Evolutionary conservation across 2,113 vertebrate species (phyloP).

Genomic region (Formicarius rufipectus): DNA sequence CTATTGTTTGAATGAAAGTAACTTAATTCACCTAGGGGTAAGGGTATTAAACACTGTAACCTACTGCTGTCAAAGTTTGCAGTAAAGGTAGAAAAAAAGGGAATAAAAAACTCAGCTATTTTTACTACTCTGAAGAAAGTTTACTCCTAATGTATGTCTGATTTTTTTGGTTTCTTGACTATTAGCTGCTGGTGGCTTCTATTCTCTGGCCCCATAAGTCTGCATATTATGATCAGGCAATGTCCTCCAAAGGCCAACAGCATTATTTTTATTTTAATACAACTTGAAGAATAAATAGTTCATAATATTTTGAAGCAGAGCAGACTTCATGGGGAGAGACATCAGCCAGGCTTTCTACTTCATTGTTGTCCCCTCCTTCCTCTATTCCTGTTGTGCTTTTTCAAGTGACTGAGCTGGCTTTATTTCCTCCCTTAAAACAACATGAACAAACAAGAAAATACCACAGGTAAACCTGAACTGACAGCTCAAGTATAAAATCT

Average conservation of each 20-base stretch:
- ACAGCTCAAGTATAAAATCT: background rate
- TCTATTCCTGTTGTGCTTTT: constrained; percentile 15
- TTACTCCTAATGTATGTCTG: background rate
- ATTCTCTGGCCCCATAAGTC: background rate
- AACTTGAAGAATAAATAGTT: constrained; percentile 39
- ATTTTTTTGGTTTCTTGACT: background rate
- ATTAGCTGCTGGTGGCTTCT: background rate
- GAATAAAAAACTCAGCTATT: background rate
- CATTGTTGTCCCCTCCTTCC: background rate
- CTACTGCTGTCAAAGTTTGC: constrained; percentile 31
- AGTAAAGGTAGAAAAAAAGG: constrained; percentile 16
- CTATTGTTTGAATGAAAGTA: constrained; percentile 64
- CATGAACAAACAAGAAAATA: background rate
- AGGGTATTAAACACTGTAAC: constrained; percentile 23
- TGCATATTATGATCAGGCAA: background rate
- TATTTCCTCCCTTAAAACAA: background rate
- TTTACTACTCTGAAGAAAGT: constrained; percentile 7
- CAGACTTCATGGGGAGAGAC: constrained; percentile 7
- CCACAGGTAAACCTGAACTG: background rate
- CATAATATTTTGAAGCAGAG: background rate
- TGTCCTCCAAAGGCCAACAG: background rate
- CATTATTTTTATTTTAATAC: background rate
- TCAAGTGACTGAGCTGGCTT: constrained; percentile 8
- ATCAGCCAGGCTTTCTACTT: background rate
- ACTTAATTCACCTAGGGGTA: constrained; percentile 49